Conservation (phyloP, 2,797 vertebrate species). For the Pseudomugil gertrudae region DNA sequence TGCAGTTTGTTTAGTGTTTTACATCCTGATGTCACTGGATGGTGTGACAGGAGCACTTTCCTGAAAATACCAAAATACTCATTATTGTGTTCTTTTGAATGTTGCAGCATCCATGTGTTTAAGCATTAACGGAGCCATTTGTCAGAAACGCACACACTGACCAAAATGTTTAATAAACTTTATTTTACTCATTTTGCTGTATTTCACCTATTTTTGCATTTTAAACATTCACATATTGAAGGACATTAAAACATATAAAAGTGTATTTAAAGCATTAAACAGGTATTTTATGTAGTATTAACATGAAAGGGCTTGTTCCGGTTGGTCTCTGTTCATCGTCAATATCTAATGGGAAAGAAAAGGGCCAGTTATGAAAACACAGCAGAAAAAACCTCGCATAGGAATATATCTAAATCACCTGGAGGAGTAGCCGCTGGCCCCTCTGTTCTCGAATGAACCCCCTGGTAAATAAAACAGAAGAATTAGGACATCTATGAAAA, state of each 20-base stretch:
- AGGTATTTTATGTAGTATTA: too few species aligned
- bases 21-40: not conserved
- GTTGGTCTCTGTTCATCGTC: not conserved
- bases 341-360: conserved; percentile 11
- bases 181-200: conserved; percentile 20
- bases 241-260: not conserved
- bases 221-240: not conserved
- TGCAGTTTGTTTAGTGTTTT: not conserved
- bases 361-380: not conserved
- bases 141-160: conserved; percentile 37
- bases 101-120: conserved; percentile 5
- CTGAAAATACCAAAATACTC: not conserved
- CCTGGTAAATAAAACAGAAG: conserved; percentile 31
- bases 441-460: conserved; percentile 7
- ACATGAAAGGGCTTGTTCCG: not conserved
- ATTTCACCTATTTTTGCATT: not conserved
- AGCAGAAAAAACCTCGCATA: rapidly evolving
- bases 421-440: not conserved
- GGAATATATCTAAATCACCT: conserved; percentile 14
- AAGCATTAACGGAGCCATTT: not conserved
- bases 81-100: conserved; percentile 1
- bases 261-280: not conserved
- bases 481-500: not conserved
- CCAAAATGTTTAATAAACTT: conserved; percentile 40
- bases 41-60: not conserved